A percentile compares a stretch with the other conserved stretches of the same genome.
These are phyloP conservation scores for Cheilosia vernalis DNA, from an alignment of 2,888 invertebrate species.

Conservation along the genomic window DNA sequence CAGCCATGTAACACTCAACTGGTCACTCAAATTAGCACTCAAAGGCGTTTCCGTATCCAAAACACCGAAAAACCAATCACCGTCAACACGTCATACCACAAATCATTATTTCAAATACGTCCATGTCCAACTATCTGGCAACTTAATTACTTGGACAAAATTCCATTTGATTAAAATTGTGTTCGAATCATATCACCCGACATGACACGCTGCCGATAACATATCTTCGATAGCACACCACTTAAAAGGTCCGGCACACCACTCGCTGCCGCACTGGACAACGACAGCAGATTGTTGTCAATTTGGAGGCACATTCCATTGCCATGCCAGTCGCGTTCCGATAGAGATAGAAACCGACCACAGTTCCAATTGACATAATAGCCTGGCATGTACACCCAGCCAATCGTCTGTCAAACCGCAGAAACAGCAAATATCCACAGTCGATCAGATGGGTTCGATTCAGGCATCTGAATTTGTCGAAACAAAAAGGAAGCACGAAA, in stretches of 20 bases:
- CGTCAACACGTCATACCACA: neutral
- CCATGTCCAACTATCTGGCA: constrained; percentile 44
- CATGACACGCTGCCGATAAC: constrained; percentile 72
- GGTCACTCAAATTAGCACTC: too few species aligned
- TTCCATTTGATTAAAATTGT: constrained; percentile 67
- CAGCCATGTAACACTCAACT: too few species aligned
- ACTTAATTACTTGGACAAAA: constrained; percentile 67
- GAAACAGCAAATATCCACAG: constrained; percentile 52
- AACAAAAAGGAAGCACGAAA: constrained; percentile 18
- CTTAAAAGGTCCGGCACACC: constrained; percentile 60
- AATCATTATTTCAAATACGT: neutral
- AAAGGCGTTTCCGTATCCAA: too few species aligned
- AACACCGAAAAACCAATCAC: too few species aligned
- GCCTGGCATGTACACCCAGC: constrained; percentile 64
- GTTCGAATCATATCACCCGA: constrained; percentile 60
- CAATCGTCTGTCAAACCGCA: constrained; percentile 63
- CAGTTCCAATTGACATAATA: constrained; percentile 71
- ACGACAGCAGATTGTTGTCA: constrained; percentile 69
- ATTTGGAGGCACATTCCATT: constrained; percentile 72
- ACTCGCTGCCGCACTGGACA: constrained; percentile 11
- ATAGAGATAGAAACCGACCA: constrained; percentile 69
- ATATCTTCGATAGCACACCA: constrained; percentile 63
- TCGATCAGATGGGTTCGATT: constrained; percentile 55
- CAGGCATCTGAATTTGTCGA: constrained; percentile 63
- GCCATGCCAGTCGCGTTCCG: constrained; percentile 60